A percentile compares a stretch with the other conserved stretches of the same genome.
phyloP scores from a whole-genome alignment of 2,113 vertebrate species.

The Danionella cerebrum region DNA sequence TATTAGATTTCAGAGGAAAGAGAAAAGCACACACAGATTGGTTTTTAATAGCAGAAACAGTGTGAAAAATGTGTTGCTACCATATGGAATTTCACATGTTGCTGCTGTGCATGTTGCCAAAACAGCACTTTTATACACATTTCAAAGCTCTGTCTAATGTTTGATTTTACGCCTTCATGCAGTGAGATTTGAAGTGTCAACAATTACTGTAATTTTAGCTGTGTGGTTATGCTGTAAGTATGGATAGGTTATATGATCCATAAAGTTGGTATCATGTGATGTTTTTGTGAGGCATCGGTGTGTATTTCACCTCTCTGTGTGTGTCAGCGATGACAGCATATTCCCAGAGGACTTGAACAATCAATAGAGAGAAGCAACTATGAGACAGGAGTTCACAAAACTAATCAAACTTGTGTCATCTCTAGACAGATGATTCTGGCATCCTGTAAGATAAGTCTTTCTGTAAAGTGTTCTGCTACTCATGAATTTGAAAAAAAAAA shows the following conservation, averaged over 20 bases:
- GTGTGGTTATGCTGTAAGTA: neutral
- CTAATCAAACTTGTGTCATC: neutral
- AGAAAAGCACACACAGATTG: neutral
- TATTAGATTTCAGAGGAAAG: neutral
- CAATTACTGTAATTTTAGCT: neutral
- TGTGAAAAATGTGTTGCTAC: neutral
- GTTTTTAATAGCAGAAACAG: neutral
- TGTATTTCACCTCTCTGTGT: neutral
- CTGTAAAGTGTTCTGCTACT: neutral
- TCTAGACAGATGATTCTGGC: neutral
- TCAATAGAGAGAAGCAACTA: neutral
- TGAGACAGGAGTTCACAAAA: constrained; percentile 2
- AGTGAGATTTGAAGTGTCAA: neutral
- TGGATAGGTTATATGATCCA: neutral
- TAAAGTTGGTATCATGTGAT: neutral
- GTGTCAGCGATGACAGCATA: neutral
- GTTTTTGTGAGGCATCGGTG: neutral
- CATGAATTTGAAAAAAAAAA: neutral
- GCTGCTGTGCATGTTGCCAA: neutral
- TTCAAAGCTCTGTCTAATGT: neutral
- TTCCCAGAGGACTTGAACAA: neutral
- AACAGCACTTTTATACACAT: neutral
- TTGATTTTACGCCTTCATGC: neutral
- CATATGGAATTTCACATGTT: neutral
- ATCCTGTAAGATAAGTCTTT: neutral